phyloP scores from a whole-genome alignment of 2,113 vertebrate genomes.

The Dunckerocampus dactyliophorus region DNA sequence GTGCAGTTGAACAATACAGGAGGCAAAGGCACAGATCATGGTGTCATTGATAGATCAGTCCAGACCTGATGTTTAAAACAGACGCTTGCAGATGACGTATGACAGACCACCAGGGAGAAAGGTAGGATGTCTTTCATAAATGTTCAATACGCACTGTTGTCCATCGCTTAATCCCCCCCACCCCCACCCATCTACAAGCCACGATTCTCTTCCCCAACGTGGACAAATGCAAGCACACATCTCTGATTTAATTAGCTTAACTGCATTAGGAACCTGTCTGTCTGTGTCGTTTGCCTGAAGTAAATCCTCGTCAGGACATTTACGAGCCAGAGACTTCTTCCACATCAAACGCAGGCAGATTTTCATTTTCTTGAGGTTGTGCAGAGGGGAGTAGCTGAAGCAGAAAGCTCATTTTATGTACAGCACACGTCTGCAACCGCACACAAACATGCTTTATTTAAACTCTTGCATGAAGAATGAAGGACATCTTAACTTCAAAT shows the following conservation, averaged over 20 bases:
- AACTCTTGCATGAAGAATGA: background rate
- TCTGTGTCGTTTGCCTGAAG: constrained; percentile 59
- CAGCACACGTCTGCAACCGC: background rate
- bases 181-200: constrained; percentile 16
- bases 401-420: background rate
- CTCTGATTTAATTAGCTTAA: constrained; percentile 75
- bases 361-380: constrained; percentile 21
- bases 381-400: background rate
- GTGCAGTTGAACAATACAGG: constrained; percentile 78
- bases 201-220: constrained; percentile 31
- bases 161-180: constrained; percentile 4
- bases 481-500: background rate
- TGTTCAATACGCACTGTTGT: constrained; percentile 32
- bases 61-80: constrained; percentile 70
- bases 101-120: constrained; percentile 25
- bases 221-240: constrained; percentile 65
- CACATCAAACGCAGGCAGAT: constrained; percentile 34
- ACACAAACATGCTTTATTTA: background rate
- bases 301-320: constrained; percentile 57
- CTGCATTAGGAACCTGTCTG: constrained; percentile 71
- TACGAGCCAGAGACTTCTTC: constrained; percentile 44
- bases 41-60: constrained; percentile 77
- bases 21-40: constrained; percentile 62
- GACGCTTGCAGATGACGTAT: constrained; percentile 62
- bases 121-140: constrained; percentile 36